Base-by-base conservation (phyloP, 2,113 vertebrate genomes). In the Nyctibius bracteatus region DNA sequence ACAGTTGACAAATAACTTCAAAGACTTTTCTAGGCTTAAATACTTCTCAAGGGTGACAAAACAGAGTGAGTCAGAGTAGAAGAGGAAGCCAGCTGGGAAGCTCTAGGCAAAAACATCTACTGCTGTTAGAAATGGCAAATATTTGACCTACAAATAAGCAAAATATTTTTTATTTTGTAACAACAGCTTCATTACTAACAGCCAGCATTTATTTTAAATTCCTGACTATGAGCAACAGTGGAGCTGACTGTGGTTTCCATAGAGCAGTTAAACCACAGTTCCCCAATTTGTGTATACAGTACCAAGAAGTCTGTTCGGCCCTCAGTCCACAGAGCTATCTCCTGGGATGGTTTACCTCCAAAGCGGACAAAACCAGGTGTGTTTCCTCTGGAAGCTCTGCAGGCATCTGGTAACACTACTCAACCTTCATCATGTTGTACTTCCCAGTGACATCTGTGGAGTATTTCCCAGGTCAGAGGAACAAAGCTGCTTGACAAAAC, bases 31-130 rank as follows among this genome's bases (percentile, higher is more conserved):
- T 63, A 80, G 44, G 81, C 46, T 55, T 90, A 74, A 86, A 57
- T 86, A 59, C 79, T 86, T 90, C 46, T 92, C 27, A 88, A 71
- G 59, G 88, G 47, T 63, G 59, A 94, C 63, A 91, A 95, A 95
- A 83, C 59, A 88, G n/a, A 88, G 46, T 82, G 74, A 97, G 47
- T 93, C 82, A 96, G 79, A 72, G 51, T 43, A 85, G 58, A 81
- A 67, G 39, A 90, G 37, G 47, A 92, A 88, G 63, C 39, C 74
- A 88, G 63, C 3, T 89, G 65, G 63, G 73, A 81, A 89, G 44
- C 46, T 90, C 27, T 22, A 54, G 46, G 46, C 0, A 0, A 86
- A 96, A 94, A 89, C 33, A 57, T 67, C 82, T 90, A 30, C 74
- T 71, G 72, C 81, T 86, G 25, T 80, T 94, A 78, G 62, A 80